phyloP scores from a whole-genome alignment of 2,113 vertebrate genomes.

The Platycercus adscitus region DNA sequence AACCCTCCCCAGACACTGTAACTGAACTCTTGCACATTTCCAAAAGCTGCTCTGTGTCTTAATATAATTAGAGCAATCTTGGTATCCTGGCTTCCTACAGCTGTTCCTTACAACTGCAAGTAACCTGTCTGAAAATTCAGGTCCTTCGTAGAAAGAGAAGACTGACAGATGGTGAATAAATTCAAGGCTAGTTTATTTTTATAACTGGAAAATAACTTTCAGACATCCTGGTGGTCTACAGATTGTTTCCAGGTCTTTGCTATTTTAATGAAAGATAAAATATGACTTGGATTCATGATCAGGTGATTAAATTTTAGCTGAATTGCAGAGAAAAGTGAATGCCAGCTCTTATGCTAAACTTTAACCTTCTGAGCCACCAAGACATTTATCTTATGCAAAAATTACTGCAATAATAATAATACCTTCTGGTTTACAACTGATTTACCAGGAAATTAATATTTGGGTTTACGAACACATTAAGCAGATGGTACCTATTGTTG shows the following conservation, averaged over 20 bases:
- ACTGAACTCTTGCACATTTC: constrained; percentile 18
- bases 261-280: constrained; percentile 58
- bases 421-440: constrained; percentile 22
- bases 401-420: constrained; percentile 48
- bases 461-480: constrained; percentile 57
- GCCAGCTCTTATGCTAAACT: constrained; percentile 36
- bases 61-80: constrained; percentile 28
- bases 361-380: constrained; percentile 35
- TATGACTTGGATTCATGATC: constrained; percentile 19
- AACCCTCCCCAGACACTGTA: not conserved
- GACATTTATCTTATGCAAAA: constrained; percentile 15
- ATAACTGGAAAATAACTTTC: constrained; percentile 60
- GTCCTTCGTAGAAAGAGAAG: constrained; percentile 11
- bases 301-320: constrained; percentile 20
- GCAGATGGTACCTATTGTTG: constrained; percentile 40
- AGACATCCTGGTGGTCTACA: constrained; percentile 45
- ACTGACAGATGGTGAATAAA: constrained; percentile 59
- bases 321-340: constrained; percentile 28
- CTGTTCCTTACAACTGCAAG: not conserved
- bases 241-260: constrained; percentile 55
- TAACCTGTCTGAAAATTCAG: constrained; percentile 27
- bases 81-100: not conserved
- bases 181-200: constrained; percentile 49
- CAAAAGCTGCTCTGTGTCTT: not conserved
- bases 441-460: constrained; percentile 61